These are phyloP conservation scores for Anguilla japonica DNA, from an alignment of 2,113 vertebrate species.

Conservation along the genomic window DNA sequence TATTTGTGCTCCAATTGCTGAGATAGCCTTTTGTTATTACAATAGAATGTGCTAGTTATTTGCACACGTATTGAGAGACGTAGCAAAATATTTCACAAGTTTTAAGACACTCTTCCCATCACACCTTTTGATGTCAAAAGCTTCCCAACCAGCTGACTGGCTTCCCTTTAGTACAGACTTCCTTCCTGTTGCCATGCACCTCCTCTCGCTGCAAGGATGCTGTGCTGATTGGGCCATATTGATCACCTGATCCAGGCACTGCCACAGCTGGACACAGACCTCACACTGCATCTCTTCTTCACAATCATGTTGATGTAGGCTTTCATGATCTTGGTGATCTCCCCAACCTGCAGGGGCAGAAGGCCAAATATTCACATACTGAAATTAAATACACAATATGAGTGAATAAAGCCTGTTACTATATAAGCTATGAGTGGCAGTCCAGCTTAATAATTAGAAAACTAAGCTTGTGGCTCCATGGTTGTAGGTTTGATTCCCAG, in stretches of 20 bases:
- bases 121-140: neutral
- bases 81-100: slow-evolving; percentile 11
- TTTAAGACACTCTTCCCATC: neutral
- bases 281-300: slow-evolving; percentile 88
- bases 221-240: neutral
- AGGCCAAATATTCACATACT: neutral
- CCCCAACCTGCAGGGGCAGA: slow-evolving; percentile 73
- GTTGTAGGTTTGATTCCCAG: too few relatives aligned
- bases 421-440: neutral
- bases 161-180: neutral
- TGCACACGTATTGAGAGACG: neutral
- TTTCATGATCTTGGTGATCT: slow-evolving; percentile 94
- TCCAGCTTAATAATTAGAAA: neutral
- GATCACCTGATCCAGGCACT: slow-evolving; percentile 83
- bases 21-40: neutral
- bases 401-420: neutral
- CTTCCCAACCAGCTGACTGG: neutral
- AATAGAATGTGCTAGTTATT: slow-evolving; percentile 8
- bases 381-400: neutral
- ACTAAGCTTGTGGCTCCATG: neutral
- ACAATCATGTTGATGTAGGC: slow-evolving; percentile 94
- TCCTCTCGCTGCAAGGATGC: neutral
- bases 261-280: slow-evolving; percentile 78
- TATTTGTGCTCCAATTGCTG: slow-evolving; percentile 27
- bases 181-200: neutral